These are phyloP conservation scores for Apis florea DNA, from an alignment of 1,140 invertebrate species.

Conservation along the genomic window DNA sequence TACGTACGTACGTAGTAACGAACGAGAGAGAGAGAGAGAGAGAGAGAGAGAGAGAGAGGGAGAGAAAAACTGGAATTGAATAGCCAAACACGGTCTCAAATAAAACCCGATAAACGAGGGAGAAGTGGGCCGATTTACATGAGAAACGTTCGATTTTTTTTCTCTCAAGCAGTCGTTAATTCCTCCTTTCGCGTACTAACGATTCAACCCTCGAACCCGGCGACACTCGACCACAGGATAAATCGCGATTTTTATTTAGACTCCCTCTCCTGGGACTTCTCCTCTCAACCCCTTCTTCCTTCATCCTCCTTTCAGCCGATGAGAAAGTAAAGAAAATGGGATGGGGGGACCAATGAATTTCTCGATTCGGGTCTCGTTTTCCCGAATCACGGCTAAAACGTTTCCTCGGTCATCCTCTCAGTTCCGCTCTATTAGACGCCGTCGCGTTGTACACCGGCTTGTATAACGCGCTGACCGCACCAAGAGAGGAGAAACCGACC, in stretches of 20 bases:
- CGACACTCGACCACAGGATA: slow-evolving; percentile 12
- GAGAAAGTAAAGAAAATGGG: slow-evolving; percentile 4
- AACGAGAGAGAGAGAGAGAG: too few species aligned
- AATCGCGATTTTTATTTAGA: slow-evolving; percentile 40
- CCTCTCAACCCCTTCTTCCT: not conserved
- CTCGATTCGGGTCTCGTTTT: slow-evolving; percentile 41
- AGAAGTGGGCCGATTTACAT: slow-evolving; percentile 50
- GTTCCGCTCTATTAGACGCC: slow-evolving; percentile 79
- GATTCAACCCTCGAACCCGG: slow-evolving; percentile 27
- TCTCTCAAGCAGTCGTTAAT: slow-evolving; percentile 36
- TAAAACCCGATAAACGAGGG: not conserved
- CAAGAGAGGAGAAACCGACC: not conserved
- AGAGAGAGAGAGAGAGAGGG: too few species aligned
- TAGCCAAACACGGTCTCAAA: slow-evolving; percentile 1
- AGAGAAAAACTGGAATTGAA: not conserved
- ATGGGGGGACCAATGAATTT: not conserved
- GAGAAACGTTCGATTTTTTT: slow-evolving; percentile 45
- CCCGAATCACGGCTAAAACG: slow-evolving; percentile 49
- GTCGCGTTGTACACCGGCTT: too few species aligned
- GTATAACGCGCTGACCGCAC: slow-evolving; percentile 26
- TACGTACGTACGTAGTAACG: too few species aligned
- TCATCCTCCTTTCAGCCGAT: not conserved
- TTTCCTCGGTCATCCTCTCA: slow-evolving; percentile 71
- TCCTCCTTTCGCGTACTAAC: slow-evolving; percentile 19
- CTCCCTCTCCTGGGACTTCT: not conserved